Evolutionary conservation across 1,140 invertebrate species (phyloP), one percentile per base, ranked within the genome.

Genomic region (Saccostrea glomerata): DNA sequence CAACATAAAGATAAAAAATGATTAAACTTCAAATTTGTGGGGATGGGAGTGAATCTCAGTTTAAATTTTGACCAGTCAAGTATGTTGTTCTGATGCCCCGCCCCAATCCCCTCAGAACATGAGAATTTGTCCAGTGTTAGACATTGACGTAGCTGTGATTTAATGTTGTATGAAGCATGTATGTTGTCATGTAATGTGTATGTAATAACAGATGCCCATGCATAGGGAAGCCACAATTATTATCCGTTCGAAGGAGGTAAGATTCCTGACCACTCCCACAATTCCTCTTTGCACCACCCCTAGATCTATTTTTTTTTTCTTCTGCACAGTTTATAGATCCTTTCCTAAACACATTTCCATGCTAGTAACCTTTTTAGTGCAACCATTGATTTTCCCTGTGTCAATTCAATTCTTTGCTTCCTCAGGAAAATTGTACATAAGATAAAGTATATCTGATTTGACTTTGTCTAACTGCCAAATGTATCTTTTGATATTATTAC

Each of bases 181-280:
- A n/a, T 66, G 60, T 77, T 77, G 30, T 77, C 70, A 63, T 63
- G 58, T 20, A 15, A 30, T 77, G 70, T 84, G 40, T 84, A 12
- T 84, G 47, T 84, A 82, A 82, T 82, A 15, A 82, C 47, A 84
- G 82, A 84, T 23, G n/a, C 40, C 82, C 23, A 84, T 54, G 47
- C 82, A 84, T 84, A 47, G 82, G 55, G 82, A 84, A 11, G 23
- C 82, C 13, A 56, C 47, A 54, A 23, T 84, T n/a, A 47, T 84
- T 47, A 13, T 84, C 40, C 82, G 82, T 40, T 15, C 82, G 0
- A 84, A 84, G 40, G 17, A 54, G 82, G 82, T 84, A 56, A 84
- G 40, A 25, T 47, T 36, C 77, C 30, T 82, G 7, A 6, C 20
- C 23, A 23, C 40, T 82, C 15, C 30, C 47, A 47, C 47, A 82